Conservation (phyloP, 2,888 invertebrate genomes). For the Erebia ligea region DNA sequence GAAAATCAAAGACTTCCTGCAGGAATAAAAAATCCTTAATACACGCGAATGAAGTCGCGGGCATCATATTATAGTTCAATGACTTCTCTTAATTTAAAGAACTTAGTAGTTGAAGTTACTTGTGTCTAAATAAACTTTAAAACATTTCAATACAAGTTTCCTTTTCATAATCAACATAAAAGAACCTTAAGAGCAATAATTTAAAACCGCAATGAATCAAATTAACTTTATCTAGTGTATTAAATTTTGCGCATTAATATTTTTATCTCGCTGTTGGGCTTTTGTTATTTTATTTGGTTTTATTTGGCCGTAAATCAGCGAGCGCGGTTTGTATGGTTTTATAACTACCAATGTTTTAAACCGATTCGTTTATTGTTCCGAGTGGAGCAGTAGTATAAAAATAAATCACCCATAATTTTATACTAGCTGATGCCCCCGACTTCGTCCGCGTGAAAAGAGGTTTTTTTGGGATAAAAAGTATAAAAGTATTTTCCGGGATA, state of each 20-base stretch:
- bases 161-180: neutral
- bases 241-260: slow-evolving; percentile 13
- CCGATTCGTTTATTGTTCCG: slow-evolving; percentile 9
- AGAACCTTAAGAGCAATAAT: neutral
- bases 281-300: slow-evolving; percentile 15
- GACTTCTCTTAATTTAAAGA: too few species aligned
- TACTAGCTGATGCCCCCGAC: neutral
- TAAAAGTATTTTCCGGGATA: too few species aligned
- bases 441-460: too few species aligned
- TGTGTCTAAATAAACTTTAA: too few species aligned
- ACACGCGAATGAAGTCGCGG: too few species aligned
- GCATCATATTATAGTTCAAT: too few species aligned
- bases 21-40: too few species aligned
- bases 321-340: slow-evolving; percentile 13
- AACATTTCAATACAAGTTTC: neutral
- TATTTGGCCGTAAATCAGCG: slow-evolving; percentile 16
- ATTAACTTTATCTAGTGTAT: slow-evolving; percentile 7
- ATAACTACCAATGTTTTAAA: slow-evolving; percentile 20
- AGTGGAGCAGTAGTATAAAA: neutral
- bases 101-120: too few species aligned
- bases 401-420: slow-evolving; percentile 5
- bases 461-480: too few species aligned
- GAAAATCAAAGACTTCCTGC: too few species aligned
- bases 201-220: slow-evolving; percentile 1
- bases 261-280: slow-evolving; percentile 15